Percentiles rank a stretch among this genome's conserved stretches.
These are phyloP conservation scores for Phymorhynchus buccinoides DNA, from an alignment of 1,140 invertebrate genomes.

Conservation along the genomic window DNA sequence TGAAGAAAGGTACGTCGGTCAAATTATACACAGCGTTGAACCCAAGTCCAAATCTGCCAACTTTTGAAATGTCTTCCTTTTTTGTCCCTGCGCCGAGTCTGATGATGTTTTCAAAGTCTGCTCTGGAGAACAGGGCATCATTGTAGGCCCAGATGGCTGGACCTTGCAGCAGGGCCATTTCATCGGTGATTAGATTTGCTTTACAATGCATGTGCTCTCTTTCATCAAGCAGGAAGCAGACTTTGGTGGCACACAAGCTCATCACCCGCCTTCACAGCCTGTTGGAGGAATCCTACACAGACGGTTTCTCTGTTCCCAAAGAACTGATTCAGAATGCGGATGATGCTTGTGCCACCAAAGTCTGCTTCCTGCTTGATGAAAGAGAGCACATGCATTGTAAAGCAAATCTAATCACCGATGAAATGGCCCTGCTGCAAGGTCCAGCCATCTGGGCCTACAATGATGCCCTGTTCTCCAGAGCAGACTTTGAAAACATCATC, in stretches of 20 bases:
- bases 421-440: constrained; percentile 64
- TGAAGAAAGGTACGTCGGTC: constrained; percentile 70
- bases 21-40: constrained; percentile 71
- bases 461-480: constrained; percentile 61
- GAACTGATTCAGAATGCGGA: constrained; percentile 74
- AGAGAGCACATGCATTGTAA: constrained; percentile 54
- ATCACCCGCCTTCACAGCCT: constrained; percentile 58
- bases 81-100: constrained; percentile 67
- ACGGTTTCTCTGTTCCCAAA: constrained; percentile 64
- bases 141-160: constrained; percentile 69
- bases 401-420: constrained; percentile 58
- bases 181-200: constrained; percentile 58
- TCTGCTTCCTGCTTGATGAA: constrained; percentile 68
- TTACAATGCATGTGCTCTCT: constrained; percentile 54
- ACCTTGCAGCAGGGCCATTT: constrained; percentile 64
- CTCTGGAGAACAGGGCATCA: constrained; percentile 61
- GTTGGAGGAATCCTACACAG: constrained; percentile 57
- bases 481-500: constrained; percentile 65
- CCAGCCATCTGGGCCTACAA: constrained; percentile 69
- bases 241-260: constrained; percentile 60
- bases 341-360: constrained; percentile 66
- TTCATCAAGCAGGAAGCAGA: constrained; percentile 58
- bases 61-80: constrained; percentile 57
- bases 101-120: constrained; percentile 65
- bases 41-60: constrained; percentile 67